A percentile compares a stretch with the other conserved stretches of the same genome.
Conservation (phyloP, 2,797 vertebrate genomes). For the Dermochelys coriacea region DNA sequence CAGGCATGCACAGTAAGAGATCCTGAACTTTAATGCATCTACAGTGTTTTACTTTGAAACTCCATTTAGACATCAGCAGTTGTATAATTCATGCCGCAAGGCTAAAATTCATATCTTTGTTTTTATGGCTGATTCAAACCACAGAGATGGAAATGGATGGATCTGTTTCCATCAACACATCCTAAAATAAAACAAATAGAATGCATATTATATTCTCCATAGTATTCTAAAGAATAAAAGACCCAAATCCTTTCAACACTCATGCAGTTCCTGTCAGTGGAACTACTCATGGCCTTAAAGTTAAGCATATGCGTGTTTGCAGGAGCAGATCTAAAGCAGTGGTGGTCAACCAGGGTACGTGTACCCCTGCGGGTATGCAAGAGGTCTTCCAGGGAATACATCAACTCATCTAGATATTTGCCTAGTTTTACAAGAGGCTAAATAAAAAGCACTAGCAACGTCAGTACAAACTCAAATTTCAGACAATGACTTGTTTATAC, state of each 20-base stretch:
- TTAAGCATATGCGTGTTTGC: not conserved
- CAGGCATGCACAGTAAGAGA: not conserved
- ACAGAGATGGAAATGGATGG: not conserved
- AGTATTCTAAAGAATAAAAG: not conserved
- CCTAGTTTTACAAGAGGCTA: too few species aligned
- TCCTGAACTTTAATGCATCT: not conserved
- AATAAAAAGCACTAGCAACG: too few species aligned
- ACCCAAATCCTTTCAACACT: not conserved
- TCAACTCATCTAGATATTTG: too few species aligned
- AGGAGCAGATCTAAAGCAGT: not conserved
- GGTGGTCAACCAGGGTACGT: too few species aligned
- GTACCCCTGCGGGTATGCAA: too few species aligned
- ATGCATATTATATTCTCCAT: not conserved
- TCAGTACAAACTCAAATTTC: too few species aligned
- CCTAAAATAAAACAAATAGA: not conserved
- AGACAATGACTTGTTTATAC: too few species aligned
- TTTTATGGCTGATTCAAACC: not conserved
- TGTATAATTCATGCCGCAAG: not conserved
- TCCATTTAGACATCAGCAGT: not conserved
- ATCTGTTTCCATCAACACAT: not conserved
- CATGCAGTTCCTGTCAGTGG: fast-evolving
- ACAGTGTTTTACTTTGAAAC: not conserved
- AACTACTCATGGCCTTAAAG: not conserved
- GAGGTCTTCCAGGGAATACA: too few species aligned
- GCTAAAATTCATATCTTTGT: not conserved